A percentile compares a stretch with the other conserved stretches of the same genome.
Evolutionary conservation across 1,140 invertebrate species (phyloP).

Genomic region (Leptinotarsa lineolata): DNA sequence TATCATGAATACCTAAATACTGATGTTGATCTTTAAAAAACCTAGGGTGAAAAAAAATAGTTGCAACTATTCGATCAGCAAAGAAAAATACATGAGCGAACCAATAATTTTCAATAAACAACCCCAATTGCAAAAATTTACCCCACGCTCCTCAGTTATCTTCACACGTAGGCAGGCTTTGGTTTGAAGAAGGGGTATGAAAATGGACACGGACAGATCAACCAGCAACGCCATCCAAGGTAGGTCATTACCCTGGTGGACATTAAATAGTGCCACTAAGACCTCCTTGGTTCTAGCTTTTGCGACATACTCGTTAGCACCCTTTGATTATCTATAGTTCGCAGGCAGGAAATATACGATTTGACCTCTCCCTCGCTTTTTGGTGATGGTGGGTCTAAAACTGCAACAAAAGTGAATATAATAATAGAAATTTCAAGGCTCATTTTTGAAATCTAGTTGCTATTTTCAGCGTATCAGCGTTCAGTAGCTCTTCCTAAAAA

Average conservation of each 20-base stretch:
- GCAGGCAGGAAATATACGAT: conserved; percentile 69
- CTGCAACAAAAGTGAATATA: conserved; percentile 52
- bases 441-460: not conserved
- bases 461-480: not conserved
- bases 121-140: too few relatives aligned
- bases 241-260: conserved; percentile 33
- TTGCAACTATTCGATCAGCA: too few relatives aligned
- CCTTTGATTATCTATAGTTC: conserved; percentile 79
- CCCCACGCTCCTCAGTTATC: not conserved
- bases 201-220: conserved; percentile 11
- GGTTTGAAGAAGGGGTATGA: conserved; percentile 5
- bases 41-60: too few relatives aligned
- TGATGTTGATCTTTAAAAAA: too few relatives aligned
- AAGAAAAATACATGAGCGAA: too few relatives aligned
- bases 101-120: too few relatives aligned
- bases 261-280: conserved; percentile 48
- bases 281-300: conserved; percentile 67
- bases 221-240: conserved; percentile 30
- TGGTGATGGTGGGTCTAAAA: conserved; percentile 68
- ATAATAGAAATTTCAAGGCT: not conserved
- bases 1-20: too few relatives aligned
- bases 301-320: conserved; percentile 74
- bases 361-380: conserved; percentile 70
- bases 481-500: too few relatives aligned
- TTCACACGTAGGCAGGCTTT: not conserved